A percentile compares a stretch with the other conserved stretches of the same genome.
Evolutionary conservation across 2,113 vertebrate species (phyloP).

Genomic region (Furnarius figulus): DNA sequence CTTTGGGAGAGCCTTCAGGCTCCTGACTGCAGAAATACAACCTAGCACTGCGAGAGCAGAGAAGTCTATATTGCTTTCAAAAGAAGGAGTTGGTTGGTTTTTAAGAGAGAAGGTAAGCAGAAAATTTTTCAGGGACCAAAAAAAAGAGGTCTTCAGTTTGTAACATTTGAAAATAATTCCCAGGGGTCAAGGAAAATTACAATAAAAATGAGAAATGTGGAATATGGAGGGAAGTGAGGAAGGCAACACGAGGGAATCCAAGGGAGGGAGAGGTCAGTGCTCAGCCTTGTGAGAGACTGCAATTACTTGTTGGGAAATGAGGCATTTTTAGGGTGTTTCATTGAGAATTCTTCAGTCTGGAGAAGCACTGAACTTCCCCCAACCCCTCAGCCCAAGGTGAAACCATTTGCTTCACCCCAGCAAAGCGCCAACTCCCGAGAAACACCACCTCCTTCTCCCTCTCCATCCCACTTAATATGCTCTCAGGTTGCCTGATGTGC

Average conservation of each 20-base stretch:
- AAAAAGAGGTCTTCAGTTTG: background rate
- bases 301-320: background rate
- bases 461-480: background rate
- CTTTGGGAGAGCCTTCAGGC: background rate
- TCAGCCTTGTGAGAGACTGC: background rate
- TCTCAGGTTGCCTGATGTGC: background rate
- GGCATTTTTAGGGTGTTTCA: background rate
- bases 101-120: background rate
- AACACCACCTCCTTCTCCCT: background rate
- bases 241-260: background rate
- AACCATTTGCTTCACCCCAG: background rate
- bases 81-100: background rate
- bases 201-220: background rate
- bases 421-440: background rate
- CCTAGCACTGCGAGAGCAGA: background rate
- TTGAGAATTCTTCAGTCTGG: background rate
- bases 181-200: background rate
- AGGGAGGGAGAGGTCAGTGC: background rate
- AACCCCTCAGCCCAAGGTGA: background rate
- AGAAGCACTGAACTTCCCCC: conserved; percentile 4
- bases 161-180: background rate
- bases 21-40: background rate
- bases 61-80: background rate
- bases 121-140: background rate
- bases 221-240: background rate